Evolutionary conservation across 1,140 invertebrate species (phyloP).

Genomic region (Thrips palmi): DNA sequence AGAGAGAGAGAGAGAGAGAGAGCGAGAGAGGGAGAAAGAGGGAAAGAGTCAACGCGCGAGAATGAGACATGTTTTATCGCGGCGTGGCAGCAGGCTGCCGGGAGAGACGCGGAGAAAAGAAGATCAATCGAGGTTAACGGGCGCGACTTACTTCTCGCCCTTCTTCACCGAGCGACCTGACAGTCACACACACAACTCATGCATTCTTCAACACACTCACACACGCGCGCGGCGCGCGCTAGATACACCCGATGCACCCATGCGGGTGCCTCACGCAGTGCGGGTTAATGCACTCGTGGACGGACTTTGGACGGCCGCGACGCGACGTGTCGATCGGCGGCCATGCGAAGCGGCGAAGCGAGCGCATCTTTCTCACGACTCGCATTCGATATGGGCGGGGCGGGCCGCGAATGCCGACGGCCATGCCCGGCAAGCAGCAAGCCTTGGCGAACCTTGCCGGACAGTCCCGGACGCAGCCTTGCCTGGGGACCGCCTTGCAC

Average conservation of each 20-base stretch:
- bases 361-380: neutral
- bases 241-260: neutral
- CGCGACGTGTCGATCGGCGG: neutral
- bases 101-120: too few relatives aligned
- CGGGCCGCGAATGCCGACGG: too few relatives aligned
- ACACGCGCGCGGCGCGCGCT: neutral
- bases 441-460: too few relatives aligned
- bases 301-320: neutral
- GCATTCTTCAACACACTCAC: conserved; percentile 3
- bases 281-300: neutral
- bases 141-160: conserved; percentile 1
- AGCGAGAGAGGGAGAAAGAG: too few relatives aligned
- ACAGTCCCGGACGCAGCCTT: too few relatives aligned
- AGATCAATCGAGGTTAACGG: too few relatives aligned
- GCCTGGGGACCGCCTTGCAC: too few relatives aligned
- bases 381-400: too few relatives aligned
- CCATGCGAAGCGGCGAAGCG: neutral
- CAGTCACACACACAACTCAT: neutral
- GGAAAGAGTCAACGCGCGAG: neutral
- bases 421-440: too few relatives aligned
- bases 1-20: too few relatives aligned
- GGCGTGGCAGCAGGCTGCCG: neutral
- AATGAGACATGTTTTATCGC: neutral
- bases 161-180: too few relatives aligned
- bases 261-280: neutral